Base-by-base conservation (phyloP, 1,140 invertebrate species). In the Manduca sexta region DNA sequence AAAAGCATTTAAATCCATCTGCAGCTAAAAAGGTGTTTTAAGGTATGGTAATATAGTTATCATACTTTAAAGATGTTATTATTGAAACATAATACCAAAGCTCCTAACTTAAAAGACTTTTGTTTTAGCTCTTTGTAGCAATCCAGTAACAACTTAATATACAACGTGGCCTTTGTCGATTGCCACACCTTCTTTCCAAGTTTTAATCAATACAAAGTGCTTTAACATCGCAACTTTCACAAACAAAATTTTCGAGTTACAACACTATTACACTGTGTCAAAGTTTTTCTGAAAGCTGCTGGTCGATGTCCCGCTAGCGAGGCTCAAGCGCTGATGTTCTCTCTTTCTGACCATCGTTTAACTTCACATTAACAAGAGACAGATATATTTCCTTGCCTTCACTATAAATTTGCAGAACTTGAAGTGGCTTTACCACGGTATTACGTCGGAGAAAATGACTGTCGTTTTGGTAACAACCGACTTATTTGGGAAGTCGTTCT, bases 251-350 rank as follows among this genome's bases (percentile, higher is more conserved):
- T 72, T 16, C 50, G 45, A 76, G 78, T 75, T 84, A 29, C 71
- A 77, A 69, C 49, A 37, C 55, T 77, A 39, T 49, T 47, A 33
- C 45, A 47, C 50, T 64, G 31, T 63, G 48, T 38, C 55, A 41
- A 74, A 65, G 71, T 84, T 84, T 84, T 81, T 84, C 76, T 77
- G 76, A 84, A 84, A 82, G 78, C 78, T 84, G 81, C 76, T 84
- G 78, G 81, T 84, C 81, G 81, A 84, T 82, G 81, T 84, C 81
- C 81, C 81, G 81, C 81, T 84, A 82, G 73, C 55, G 57, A 72
- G 67, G 60, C 71, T 80, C 68, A 61, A 79, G 66, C 69, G 69
- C 56, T 52, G 43, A 52, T 68, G 39, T 45, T 53, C 61, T 50
- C 37, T 82, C 76, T 70, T 40, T 82, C 65, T 44, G 42, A 63